Percentiles rank a stretch among this genome's conserved stretches.
phyloP scores from a whole-genome alignment of 2,113 vertebrate genomes.

The Reinhardtius hippoglossoides region DNA sequence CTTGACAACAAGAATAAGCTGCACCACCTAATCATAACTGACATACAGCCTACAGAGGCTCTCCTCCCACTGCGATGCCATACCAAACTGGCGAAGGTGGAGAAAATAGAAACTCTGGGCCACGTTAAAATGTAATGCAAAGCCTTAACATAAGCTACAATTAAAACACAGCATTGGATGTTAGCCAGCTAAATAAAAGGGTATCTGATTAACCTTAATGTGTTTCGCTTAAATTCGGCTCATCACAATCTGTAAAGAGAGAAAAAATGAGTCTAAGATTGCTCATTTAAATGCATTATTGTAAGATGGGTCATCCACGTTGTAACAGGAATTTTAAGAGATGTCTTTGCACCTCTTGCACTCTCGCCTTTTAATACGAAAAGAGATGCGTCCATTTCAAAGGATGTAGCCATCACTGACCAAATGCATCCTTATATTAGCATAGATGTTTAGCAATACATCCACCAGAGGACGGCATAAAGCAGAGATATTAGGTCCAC shows the following conservation, averaged over 20 bases:
- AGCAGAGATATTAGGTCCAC: no score
- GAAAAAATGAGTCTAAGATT: no score
- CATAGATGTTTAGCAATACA: no score
- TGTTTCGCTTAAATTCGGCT: background rate
- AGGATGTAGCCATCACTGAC: no score
- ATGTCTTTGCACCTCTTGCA: no score
- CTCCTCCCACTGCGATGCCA: background rate
- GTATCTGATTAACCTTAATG: background rate
- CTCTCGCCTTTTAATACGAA: no score
- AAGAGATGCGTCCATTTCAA: no score
- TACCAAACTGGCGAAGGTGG: background rate
- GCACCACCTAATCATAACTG: constrained; percentile 4
- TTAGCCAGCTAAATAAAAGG: background rate
- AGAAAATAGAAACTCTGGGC: background rate
- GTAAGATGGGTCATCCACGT: background rate
- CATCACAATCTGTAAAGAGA: background rate
- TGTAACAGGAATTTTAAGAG: no score
- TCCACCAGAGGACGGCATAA: no score
- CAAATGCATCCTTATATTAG: no score
- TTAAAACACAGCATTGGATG: background rate
- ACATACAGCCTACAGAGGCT: background rate
- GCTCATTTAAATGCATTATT: background rate
- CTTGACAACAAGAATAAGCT: constrained; percentile 2
- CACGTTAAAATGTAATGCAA: background rate
- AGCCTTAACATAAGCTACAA: background rate